These are phyloP conservation scores for Drosophila murphyi DNA, from an alignment of 1,140 invertebrate genomes.

Conservation along the genomic window DNA sequence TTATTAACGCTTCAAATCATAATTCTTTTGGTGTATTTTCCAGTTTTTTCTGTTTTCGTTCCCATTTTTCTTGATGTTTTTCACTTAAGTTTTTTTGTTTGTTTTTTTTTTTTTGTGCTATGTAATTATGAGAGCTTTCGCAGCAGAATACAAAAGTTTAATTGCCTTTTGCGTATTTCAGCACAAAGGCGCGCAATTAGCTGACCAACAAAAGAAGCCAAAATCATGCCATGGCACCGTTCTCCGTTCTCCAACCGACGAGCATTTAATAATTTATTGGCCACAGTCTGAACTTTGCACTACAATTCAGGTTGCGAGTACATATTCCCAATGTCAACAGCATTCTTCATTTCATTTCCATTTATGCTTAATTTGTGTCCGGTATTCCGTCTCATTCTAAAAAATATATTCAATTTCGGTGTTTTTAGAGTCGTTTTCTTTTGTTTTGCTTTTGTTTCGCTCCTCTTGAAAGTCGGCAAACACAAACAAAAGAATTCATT, in stretches of 20 bases:
- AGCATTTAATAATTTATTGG: conserved; percentile 50
- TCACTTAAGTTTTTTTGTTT: not conserved
- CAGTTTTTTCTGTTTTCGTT: conserved; percentile 17
- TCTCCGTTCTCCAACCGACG: conserved; percentile 3
- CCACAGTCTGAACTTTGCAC: conserved; percentile 8
- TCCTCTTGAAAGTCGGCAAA: conserved; percentile 49
- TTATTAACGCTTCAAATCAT: conserved; percentile 68
- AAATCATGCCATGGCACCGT: conserved; percentile 34
- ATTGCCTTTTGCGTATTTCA: conserved; percentile 68
- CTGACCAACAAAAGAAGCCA: conserved; percentile 34
- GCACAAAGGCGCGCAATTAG: conserved; percentile 70
- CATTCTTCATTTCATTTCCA: conserved; percentile 63
- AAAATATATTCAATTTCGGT: conserved; percentile 4
- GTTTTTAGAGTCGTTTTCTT: conserved; percentile 2
- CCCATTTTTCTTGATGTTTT: conserved; percentile 32
- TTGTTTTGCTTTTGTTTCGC: conserved; percentile 41
- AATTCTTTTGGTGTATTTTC: conserved; percentile 44
- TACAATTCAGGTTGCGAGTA: conserved; percentile 15
- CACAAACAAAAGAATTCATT: conserved; percentile 80
- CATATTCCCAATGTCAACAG: conserved; percentile 28
- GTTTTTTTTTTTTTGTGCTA: not conserved
- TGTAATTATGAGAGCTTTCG: conserved; percentile 68
- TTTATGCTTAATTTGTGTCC: conserved; percentile 65
- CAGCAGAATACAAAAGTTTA: conserved; percentile 69
- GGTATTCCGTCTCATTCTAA: conserved; percentile 40